Base-by-base conservation (phyloP, 2,888 invertebrate species). In the Xiphydria camelus region DNA sequence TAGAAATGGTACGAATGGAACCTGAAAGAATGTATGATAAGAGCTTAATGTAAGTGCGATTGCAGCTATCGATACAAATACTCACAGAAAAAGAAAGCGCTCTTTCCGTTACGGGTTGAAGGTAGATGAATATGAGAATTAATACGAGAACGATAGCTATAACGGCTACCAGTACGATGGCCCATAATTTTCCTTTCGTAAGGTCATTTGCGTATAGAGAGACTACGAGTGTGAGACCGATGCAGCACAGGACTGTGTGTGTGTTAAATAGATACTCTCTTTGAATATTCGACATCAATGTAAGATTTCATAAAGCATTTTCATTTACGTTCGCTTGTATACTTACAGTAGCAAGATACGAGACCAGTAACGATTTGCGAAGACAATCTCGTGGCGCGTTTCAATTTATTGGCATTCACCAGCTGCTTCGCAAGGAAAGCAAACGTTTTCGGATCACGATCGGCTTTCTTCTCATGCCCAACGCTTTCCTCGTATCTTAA, bases 1-100 rank as follows among this genome's bases (percentile, higher is more conserved):
- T 39, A 94, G 72, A 45, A 90, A 77, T 2, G 94, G 94, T 0
- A 94, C 89, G 10, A 87, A 75, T 0, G 94, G 94, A 4, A 93
- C 91, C 86, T 92, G 76, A 41, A 76, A 76, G 49, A 46, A 15
- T 38, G 29, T 15, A 34, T 4, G 4, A 9, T 1, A 10, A 42
- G 10, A 15, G 2, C 7, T n/a, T 39, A 25, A 4, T 4, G 10
- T 1, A 14, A 15, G 2, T 10, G 19, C 5, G 18, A 15, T n/a
- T n/a, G n/a, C n/a, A n/a, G n/a, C n/a, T n/a, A n/a, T n/a, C n/a
- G n/a, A 1, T 14, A 4, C 37, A 5, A 20, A 17, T 32, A 46
- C 57, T 54, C 60, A 77, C 77, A 58, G 71, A 69, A 43, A 77
- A 77, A 10, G 61, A 42, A 1, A 77, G 66, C 37, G 70, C 62